Conservation (phyloP, 2,888 invertebrate species). For the Buathra laborator region DNA sequence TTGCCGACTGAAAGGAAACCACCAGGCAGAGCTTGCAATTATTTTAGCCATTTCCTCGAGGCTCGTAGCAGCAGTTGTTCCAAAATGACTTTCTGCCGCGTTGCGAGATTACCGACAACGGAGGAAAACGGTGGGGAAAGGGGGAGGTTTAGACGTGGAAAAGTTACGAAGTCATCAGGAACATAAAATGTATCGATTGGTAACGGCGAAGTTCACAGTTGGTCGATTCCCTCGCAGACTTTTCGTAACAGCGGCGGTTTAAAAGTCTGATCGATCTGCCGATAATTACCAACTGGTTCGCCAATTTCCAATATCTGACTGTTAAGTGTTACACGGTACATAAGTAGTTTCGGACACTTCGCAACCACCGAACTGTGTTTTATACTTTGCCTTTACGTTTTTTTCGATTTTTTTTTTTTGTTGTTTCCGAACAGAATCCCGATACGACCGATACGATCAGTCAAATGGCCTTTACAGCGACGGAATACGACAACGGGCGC, state of each 20-base stretch:
- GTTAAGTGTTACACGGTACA: constrained; percentile 2
- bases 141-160: neutral
- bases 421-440: constrained; percentile 87
- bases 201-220: constrained; percentile 33
- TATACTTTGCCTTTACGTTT: neutral
- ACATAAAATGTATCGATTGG: constrained; percentile 45
- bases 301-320: constrained; percentile 31
- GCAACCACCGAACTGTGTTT: neutral
- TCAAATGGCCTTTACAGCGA: constrained; percentile 92
- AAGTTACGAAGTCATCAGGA: constrained; percentile 63
- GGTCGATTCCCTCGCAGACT: constrained; percentile 52
- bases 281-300: constrained; percentile 63
- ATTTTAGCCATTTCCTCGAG: neutral
- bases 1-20: constrained; percentile 13
- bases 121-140: neutral
- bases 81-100: constrained; percentile 15
- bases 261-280: constrained; percentile 43
- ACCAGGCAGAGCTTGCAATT: neutral
- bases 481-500: constrained; percentile 92
- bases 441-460: constrained; percentile 93
- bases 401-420: neutral
- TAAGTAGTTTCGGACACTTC: constrained; percentile 16
- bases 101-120: constrained; percentile 10
- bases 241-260: neutral
- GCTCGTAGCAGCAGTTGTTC: neutral